These are phyloP conservation scores for Agriopis marginaria DNA, from an alignment of 2,888 invertebrate species.

Conservation along the genomic window DNA sequence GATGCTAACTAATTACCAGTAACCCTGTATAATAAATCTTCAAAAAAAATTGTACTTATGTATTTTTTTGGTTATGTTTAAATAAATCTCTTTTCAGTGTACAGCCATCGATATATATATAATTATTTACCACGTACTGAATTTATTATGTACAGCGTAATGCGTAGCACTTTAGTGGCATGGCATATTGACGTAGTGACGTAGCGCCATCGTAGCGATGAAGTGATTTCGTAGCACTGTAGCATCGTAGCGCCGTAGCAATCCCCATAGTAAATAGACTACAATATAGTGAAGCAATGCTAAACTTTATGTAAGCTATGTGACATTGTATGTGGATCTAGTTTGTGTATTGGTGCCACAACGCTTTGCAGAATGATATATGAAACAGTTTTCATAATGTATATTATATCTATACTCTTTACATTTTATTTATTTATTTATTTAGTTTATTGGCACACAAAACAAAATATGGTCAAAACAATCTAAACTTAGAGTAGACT, in stretches of 20 bases:
- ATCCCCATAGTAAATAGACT: not conserved
- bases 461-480: too few species aligned
- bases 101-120: too few species aligned
- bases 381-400: not conserved
- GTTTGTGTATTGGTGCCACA: not conserved
- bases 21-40: too few species aligned
- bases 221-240: constrained; percentile 3
- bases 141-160: not conserved
- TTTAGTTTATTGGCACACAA: too few species aligned
- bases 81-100: too few species aligned
- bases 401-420: too few species aligned
- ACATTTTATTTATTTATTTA: too few species aligned
- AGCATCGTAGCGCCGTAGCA: constrained; percentile 3
- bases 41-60: too few species aligned
- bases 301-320: not conserved
- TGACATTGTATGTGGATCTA: not conserved
- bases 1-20: too few species aligned
- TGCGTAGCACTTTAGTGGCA: not conserved
- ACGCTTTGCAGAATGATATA: not conserved
- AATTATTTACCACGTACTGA: too few species aligned
- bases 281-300: not conserved
- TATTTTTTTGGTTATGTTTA: too few species aligned
- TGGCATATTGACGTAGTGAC: not conserved
- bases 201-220: not conserved
- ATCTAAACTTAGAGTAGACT: too few species aligned